Base-by-base conservation (phyloP, 2,113 vertebrate genomes). In the Hydropotes inermis region DNA sequence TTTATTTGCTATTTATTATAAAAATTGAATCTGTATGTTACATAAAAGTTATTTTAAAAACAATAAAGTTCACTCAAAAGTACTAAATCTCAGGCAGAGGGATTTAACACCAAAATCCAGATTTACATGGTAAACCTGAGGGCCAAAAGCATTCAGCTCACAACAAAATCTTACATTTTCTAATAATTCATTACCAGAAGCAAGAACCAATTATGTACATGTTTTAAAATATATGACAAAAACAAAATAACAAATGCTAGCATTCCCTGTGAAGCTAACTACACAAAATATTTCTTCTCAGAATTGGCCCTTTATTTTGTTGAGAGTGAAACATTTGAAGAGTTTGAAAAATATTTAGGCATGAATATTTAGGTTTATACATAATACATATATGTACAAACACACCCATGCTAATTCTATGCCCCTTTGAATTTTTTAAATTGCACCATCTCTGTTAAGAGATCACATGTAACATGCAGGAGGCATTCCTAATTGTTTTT, bases 11-110 rank as follows among this genome's bases (percentile, higher is more conserved):
- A 92, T 96, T 98, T 96, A 79, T 94, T 97, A 98, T 88, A 97
- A 97, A 98, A 98, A 90, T 17, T 23, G 33, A 89, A 96, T 89
- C 39, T 92, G 86, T 83, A 82, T 94, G 95, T 97, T 95, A 97
- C 95, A 97, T 39, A 97, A 98, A 98, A 95, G 3, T 1, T 96
- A 97, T 79, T 97, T 97, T 94, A 96, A 97, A 97, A 98, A 97
- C 95, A 96, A 94, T 67, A 70, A 95, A 92, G 17, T 85, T 97
- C 90, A 97, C 89, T 87, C 61, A 97, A 96, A 95, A 27, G 79
- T 91, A 95, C 81, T 70, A 55, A 93, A 95, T 93, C 64, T 94
- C 82, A 85, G 84, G 93, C 89, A 86, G 96, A 96, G 79, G 64
- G 52, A 87, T 89, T 95, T 82, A 89, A 94, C 74, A 95, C 55